phyloP scores from a whole-genome alignment of 2,888 invertebrate genomes.

The Dynastes grantii region DNA sequence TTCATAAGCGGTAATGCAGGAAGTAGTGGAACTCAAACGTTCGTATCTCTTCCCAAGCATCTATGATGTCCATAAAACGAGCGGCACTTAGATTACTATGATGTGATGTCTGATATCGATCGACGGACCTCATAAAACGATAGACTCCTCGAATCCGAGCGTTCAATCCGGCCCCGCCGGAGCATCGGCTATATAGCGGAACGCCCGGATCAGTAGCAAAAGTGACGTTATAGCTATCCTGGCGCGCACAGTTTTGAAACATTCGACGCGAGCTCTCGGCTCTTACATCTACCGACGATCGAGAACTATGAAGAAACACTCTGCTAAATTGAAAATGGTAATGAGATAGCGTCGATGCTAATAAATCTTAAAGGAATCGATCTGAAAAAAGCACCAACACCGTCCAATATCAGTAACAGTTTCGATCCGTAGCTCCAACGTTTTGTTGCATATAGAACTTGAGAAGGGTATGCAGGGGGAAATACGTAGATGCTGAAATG shows the following conservation, averaged over 20 bases:
- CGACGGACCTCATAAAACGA: background rate
- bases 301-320: constrained; percentile 67
- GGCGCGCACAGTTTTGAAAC: constrained; percentile 16
- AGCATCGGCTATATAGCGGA: background rate
- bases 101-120: constrained; percentile 25
- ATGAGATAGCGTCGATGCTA: constrained; percentile 66
- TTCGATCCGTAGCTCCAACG: constrained; percentile 34
- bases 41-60: constrained; percentile 26
- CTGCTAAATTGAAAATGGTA: constrained; percentile 69
- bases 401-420: constrained; percentile 58
- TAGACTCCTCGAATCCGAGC: constrained; percentile 1
- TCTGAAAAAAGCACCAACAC: constrained; percentile 53
- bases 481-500: too few relatives aligned
- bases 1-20: constrained; percentile 33
- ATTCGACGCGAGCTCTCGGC: background rate
- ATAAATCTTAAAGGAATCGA: constrained; percentile 63
- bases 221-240: background rate
- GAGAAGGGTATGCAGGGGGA: too few relatives aligned
- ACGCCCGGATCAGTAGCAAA: background rate
- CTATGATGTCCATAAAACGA: constrained; percentile 16
- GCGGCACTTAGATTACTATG: constrained; percentile 25
- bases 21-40: constrained; percentile 18
- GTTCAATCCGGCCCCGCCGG: background rate
- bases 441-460: background rate
- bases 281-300: constrained; percentile 62